Evolutionary conservation across 2,888 invertebrate species (phyloP).

Genomic region (Melieria crassipennis): DNA sequence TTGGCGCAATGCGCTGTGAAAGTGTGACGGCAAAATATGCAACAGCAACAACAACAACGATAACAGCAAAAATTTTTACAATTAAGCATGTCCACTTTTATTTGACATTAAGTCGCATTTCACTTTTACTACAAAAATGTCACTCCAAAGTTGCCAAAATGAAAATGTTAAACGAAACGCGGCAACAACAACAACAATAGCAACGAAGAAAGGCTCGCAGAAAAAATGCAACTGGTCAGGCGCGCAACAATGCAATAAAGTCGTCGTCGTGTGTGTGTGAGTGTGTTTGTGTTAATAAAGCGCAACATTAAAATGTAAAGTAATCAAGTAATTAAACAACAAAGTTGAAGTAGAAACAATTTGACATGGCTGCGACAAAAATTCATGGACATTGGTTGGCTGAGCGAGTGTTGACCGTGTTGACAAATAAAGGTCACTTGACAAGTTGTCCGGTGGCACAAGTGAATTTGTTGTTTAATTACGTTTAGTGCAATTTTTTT

Average conservation of each 20-base stretch:
- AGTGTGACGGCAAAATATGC: not conserved
- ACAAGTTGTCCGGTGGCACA: no score
- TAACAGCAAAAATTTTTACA: not conserved
- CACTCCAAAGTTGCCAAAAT: not conserved
- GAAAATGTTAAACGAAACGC: not conserved
- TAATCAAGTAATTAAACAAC: no score
- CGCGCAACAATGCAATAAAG: not conserved
- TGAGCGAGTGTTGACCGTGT: no score
- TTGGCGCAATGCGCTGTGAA: not conserved
- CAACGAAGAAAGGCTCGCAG: not conserved
- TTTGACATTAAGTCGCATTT: not conserved
- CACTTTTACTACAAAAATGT: slow-evolving; percentile 1
- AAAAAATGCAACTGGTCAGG: not conserved
- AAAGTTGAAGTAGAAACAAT: no score
- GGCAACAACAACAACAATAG: not conserved
- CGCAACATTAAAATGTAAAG: no score
- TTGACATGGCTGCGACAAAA: no score
- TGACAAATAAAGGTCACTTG: no score
- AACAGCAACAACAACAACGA: not conserved
- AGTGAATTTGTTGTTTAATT: no score
- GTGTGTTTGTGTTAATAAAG: not conserved
- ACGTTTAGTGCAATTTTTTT: no score
- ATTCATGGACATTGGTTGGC: no score
- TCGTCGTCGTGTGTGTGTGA: not conserved
- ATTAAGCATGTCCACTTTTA: not conserved